Base-by-base conservation (phyloP, 2,797 vertebrate genomes). In the Galaxias olidus region DNA sequence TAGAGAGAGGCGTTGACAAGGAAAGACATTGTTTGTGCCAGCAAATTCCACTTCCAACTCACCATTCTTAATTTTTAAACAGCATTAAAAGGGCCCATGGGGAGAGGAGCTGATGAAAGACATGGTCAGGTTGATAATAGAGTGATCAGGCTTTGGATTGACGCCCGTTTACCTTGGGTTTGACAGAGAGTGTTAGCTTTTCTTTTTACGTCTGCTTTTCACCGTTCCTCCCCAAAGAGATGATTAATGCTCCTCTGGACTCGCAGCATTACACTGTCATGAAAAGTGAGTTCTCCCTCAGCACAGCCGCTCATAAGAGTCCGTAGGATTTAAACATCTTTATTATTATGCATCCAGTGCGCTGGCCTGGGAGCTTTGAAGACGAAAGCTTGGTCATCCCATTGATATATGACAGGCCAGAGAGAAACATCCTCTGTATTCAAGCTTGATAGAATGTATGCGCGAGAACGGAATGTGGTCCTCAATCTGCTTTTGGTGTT, bases 221-320 rank as follows among this genome's bases (percentile, higher is more conserved):
- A 15, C 56, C 64, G 69, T 43, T 44, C 55, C 61, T 69, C 57
- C 56, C 63, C 44, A 69, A 74, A 53, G 68, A 70, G 69, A 87
- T 87, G 66, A 77, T 86, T 85, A 82, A 68, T 79, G 63, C 66
- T 77, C 74, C 56, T 84, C 75, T 72, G 66, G 76, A 88, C 86
- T 85, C 81, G 77, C 74, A 80, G 75, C 87, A 83, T 73, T 74
- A 87, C 82, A 73, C 86, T 86, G 85, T 86, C 85, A 87, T 46
- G 81, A 79, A 76, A 64, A 77, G 84, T 88, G 85, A 70, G 80
- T 78, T 73, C 86, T 70, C 52, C 75, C 43, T 48, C 75, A 60
- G 67, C 75, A 30, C 79, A 82, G 66, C 72, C 55, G 77, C 67
- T 81, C 72, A 78, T 77, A 83, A 54, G 71, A 70, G 71, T 84